These are phyloP conservation scores for Cryptocephalus moraei DNA, from an alignment of 2,888 invertebrate genomes.

Conservation along the genomic window DNA sequence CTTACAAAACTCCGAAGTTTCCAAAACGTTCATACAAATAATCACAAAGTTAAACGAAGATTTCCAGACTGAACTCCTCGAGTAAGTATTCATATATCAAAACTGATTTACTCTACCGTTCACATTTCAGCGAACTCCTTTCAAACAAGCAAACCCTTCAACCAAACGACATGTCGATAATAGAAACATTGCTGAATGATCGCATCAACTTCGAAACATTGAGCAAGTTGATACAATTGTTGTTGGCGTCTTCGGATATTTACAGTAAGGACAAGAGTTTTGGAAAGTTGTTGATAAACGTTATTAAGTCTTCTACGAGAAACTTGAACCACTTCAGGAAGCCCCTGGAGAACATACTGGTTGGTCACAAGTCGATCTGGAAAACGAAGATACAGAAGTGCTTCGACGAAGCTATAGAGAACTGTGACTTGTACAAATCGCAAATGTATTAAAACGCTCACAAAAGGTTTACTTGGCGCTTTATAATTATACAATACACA, in stretches of 20 bases:
- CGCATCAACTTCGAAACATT: conserved; percentile 11
- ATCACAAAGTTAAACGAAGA: too few relatives aligned
- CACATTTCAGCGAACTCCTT: conserved; percentile 14
- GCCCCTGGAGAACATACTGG: conserved; percentile 20
- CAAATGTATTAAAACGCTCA: conserved; percentile 9
- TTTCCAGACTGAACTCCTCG: too few relatives aligned
- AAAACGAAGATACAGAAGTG: conserved; percentile 18
- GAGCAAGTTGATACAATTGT: conserved; percentile 15
- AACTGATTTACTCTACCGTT: too few relatives aligned
- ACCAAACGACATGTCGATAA: conserved; percentile 12
- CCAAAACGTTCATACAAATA: too few relatives aligned
- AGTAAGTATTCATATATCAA: too few relatives aligned
- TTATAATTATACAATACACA: too few relatives aligned
- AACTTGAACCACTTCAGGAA: conserved; percentile 14
- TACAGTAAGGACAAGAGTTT: conserved; percentile 15
- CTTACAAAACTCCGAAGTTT: too few relatives aligned
- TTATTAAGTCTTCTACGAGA: conserved; percentile 14
- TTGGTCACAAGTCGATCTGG: conserved; percentile 20
- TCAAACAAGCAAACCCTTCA: conserved; percentile 11
- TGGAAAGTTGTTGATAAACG: conserved; percentile 19
- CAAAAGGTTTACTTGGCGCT: too few relatives aligned
- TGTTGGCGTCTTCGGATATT: conserved; percentile 13
- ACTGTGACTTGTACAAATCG: conserved; percentile 12
- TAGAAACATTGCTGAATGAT: conserved; percentile 15
- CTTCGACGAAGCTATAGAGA: conserved; percentile 13